Conservation (phyloP, 2,888 invertebrate genomes). For the Dendrolimus pini region DNA sequence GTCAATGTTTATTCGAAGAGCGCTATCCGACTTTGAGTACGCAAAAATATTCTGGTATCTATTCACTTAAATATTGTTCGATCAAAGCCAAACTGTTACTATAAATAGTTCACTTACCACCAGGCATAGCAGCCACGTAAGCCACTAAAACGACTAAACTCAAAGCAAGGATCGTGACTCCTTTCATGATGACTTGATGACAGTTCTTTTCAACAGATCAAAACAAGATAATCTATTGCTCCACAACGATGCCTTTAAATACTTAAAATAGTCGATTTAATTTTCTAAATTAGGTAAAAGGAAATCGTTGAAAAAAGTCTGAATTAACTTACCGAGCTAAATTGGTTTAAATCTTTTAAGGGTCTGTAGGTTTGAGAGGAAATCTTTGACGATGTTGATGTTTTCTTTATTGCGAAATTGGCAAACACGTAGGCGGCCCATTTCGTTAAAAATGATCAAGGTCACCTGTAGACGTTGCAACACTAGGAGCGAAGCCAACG, state of each 20-base stretch:
- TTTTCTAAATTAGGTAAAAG: conserved; percentile 13
- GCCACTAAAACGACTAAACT: conserved; percentile 16
- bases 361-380: background rate
- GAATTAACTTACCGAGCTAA: background rate
- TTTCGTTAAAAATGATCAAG: too few species aligned
- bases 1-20: too few species aligned
- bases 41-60: too few species aligned
- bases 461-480: too few species aligned
- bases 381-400: too few species aligned
- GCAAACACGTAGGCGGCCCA: too few species aligned
- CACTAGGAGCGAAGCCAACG: too few species aligned
- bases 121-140: conserved; percentile 18
- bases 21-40: too few species aligned
- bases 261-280: conserved; percentile 14
- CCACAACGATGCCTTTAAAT: conserved; percentile 19
- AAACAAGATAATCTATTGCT: background rate
- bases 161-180: conserved; percentile 16
- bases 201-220: background rate
- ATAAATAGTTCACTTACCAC: conserved; percentile 17
- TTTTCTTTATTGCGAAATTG: too few species aligned
- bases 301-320: conserved; percentile 3
- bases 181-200: conserved; percentile 19
- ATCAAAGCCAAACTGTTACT: too few species aligned
- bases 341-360: background rate
- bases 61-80: too few species aligned